A percentile compares a stretch with the other conserved stretches of the same genome.
Evolutionary conservation across 2,797 vertebrate genomes (phyloP).

Genomic region (Tokudaia tokunoshimensis): DNA sequence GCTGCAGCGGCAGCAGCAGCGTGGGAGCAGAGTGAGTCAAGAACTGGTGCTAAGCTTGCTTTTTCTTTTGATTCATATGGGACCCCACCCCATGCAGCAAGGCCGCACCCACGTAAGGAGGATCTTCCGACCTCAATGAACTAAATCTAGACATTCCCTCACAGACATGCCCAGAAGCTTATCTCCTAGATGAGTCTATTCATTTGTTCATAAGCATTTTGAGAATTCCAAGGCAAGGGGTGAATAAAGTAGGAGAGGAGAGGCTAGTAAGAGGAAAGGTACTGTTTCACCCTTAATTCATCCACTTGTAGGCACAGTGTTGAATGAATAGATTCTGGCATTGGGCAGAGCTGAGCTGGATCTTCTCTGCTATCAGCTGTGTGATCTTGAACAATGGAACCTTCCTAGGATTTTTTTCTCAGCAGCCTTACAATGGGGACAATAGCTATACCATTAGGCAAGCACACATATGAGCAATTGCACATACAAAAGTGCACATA

Average conservation of each 20-base stretch:
- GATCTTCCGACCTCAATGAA: neutral
- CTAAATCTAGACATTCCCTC: neutral
- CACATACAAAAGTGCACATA: neutral
- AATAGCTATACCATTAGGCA: neutral
- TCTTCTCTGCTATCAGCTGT: neutral
- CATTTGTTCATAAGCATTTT: conserved; percentile 27
- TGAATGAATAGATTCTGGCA: conserved; percentile 17
- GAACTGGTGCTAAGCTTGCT: neutral
- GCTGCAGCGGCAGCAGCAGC: neutral
- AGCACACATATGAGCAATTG: neutral
- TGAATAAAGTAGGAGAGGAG: neutral
- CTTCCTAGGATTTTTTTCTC: neutral
- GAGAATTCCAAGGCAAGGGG: conserved; percentile 37
- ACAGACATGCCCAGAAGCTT: neutral
- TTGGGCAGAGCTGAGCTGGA: neutral
- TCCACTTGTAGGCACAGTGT: neutral
- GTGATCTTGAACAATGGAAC: neutral
- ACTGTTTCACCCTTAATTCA: neutral
- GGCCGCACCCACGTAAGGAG: neutral
- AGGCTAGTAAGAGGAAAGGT: neutral
- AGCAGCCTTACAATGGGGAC: neutral
- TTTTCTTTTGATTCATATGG: neutral
- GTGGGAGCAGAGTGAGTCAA: no score
- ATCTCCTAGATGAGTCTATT: neutral
- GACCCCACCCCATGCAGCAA: no score